Conservation (phyloP, 2,888 invertebrate genomes). For the Fragum fragum region DNA sequence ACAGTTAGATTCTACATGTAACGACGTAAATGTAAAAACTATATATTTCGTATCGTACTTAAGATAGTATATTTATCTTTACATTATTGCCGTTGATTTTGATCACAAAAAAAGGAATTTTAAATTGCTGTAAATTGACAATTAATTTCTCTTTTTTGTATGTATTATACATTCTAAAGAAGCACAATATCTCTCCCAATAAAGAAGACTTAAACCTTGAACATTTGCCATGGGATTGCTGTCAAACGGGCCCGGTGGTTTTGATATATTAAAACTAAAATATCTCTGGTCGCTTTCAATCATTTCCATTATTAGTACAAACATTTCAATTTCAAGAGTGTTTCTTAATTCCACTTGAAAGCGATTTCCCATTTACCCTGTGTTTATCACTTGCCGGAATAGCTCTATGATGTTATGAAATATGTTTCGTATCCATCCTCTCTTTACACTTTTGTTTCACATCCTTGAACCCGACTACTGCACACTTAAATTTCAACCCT, state of each 20-base stretch:
- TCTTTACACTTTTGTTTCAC: neutral
- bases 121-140: no score
- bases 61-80: no score
- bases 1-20: no score
- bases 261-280: conserved; percentile 28
- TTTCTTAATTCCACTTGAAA: conserved; percentile 48
- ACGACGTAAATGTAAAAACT: no score
- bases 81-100: no score
- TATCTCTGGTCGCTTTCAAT: conserved; percentile 33
- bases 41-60: no score
- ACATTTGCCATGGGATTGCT: conserved; percentile 15
- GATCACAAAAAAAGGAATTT: no score
- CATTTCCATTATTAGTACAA: conserved; percentile 44
- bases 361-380: conserved; percentile 51
- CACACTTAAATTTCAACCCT: no score
- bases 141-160: no score
- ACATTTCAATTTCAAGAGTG: conserved; percentile 51
- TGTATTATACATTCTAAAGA: no score
- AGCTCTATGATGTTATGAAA: conserved; percentile 61
- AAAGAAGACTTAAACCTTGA: neutral
- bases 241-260: conserved; percentile 20
- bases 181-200: neutral
- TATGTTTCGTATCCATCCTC: conserved; percentile 61
- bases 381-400: conserved; percentile 55
- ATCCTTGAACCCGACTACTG: no score